phyloP scores from a whole-genome alignment of 2,797 vertebrate species.

The Chelon labrosus region DNA sequence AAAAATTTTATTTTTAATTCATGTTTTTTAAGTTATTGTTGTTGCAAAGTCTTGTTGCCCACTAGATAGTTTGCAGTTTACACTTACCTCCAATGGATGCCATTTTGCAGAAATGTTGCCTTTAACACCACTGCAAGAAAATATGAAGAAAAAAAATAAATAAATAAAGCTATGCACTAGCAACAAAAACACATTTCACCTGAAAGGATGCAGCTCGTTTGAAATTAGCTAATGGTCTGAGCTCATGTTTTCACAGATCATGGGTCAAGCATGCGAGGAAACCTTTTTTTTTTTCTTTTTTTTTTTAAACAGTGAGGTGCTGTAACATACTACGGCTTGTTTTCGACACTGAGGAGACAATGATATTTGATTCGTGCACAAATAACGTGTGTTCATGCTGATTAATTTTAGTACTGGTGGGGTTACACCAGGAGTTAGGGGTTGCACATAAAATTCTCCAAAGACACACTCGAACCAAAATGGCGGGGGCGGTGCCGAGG shows the following conservation, averaged over 20 bases:
- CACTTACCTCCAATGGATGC: slow-evolving; percentile 76
- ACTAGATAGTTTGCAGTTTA: not conserved
- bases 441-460: no score
- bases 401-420: not conserved
- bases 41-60: not conserved
- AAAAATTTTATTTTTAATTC: no score
- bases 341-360: not conserved
- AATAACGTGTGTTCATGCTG: not conserved
- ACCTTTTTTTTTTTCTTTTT: not conserved
- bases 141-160: slow-evolving; percentile 7
- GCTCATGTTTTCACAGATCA: slow-evolving; percentile 33
- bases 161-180: not conserved
- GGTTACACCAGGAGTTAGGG: no score
- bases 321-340: not conserved
- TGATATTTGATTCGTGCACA: no score
- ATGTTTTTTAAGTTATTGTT: no score
- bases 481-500: no score
- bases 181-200: not conserved
- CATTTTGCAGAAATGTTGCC: slow-evolving; percentile 70
- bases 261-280: slow-evolving; percentile 21
- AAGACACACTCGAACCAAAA: no score
- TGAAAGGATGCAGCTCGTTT: not conserved
- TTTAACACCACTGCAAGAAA: slow-evolving; percentile 57
- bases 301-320: not conserved
- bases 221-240: not conserved